Evolutionary conservation across 30 jellyfish, hydroid and myxozoan species (phyloP), one percentile per base, ranked within the genome.

Genomic region (Mastigias papua): DNA sequence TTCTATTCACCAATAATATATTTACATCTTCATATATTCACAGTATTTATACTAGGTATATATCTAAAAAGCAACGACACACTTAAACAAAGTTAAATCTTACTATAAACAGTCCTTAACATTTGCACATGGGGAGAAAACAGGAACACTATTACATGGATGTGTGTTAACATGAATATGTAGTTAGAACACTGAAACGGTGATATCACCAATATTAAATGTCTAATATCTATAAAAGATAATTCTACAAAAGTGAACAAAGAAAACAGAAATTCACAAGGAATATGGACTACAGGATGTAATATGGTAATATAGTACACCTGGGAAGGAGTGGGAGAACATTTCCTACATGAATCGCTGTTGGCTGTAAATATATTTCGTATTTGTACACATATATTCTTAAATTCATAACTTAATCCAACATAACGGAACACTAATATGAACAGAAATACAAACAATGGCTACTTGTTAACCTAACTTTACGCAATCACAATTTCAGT

Each of bases 21-120:
- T 85, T 85, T 85, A 85, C 94, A 85, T 72, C 94, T 85, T 73
- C 65, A 85, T 69, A 51, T 85, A 85, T 85, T 48, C 83, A 85
- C 93, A 83, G 19, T 83, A 83, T 82, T 31, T 71, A 82, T 68
- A 50, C 71, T 81, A 67, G 35, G 25, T 46, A 35, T 70, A 46
- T 1, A 21, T 35, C 26, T 72, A 49, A 85, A 85, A n/a, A 85
- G 73, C 67, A 85, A 85, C 78, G 50, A 48, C 90, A 79, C 90
- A 79, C 90, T 65, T 50, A 34, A 57, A 22, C 34, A 19, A 42
- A 81, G 15, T 33, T 75, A 26, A 37, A 27, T 32, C 73, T 33
- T 75, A 33, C 57, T 19, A n/a, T 15, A 37, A 51, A 32, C 22
- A 30, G 21, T 20, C 48, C 48, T 34, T 51, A 23, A 51, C 27